Evolutionary conservation across 53 echinoderm and acorn worm species (phyloP), one percentile per base, ranked within the genome.

Genomic region (Crossaster papposus): DNA sequence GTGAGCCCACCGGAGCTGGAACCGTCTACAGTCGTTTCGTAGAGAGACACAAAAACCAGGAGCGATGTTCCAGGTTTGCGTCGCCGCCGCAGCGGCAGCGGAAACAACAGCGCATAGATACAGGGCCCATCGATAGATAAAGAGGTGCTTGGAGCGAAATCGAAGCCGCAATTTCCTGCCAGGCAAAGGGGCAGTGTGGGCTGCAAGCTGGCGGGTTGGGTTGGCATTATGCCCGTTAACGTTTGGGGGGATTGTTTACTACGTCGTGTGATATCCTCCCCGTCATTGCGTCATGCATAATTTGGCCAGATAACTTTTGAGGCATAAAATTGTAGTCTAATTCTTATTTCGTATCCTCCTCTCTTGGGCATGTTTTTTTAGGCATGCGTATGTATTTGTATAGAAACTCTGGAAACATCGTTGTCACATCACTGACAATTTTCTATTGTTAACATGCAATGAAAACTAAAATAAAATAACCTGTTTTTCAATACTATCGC

Each of bases 51-150:
- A 58, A 58, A 20, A 14, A 20, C 8, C 15, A 20, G 17, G 58
- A 20, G 22, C 58, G 58, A 11, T 20, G 68, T 68, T 68, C 14
- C 36, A 18, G 64, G 81, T 13, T n/a, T 33, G 33, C 75, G 44
- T 32, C 75, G 0, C 52, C 64, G 37, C 29, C 37, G 64, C 83
- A 68, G 68, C 50, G 83, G 26, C 83, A 34, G 85, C 85, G 85
- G 85, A 85, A 85, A 85, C 85, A 85, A 85, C 85, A 73, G 72
- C 72, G 52, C 83, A 23, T 9, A 54, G 85, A 72, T 85, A 54
- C 73, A 72, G 85, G 85, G 33, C 12, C 85, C 85, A 85, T 85
- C 85, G 52, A 85, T 85, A 85, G 53, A 51, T 72, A 85, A 85
- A 71, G 72, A 85, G 85, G 85, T 72, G 52, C 85, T 85, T 54